Base-by-base conservation (phyloP, 1,140 invertebrate species). In the Nasonia longicornis region DNA sequence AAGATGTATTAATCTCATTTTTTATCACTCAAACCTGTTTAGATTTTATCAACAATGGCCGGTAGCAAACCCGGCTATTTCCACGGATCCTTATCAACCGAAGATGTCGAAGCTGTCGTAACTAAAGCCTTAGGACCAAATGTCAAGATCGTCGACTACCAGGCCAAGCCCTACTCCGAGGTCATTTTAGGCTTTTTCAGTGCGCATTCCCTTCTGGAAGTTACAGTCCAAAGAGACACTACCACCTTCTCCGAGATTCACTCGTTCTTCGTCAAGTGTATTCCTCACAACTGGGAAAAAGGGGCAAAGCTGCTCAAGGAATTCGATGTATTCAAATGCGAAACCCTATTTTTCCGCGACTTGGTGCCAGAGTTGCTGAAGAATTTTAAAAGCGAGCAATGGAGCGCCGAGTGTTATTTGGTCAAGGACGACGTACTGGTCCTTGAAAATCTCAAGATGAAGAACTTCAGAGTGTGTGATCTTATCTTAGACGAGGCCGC, bases 371-470 rank as follows among this genome's bases (percentile, higher is more conserved):
- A 69, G n/a, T 31, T 78, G 22, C 16, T 78, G 29, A 70, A 12
- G 6, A 58, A 42, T 10, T 14, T 67, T 0, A 52, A 70, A 16
- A 66, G 70, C n/a, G 29, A 70, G 12, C 48, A 74, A 22, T 88
- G 86, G 85, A 85, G 87, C 0, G 89, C 91, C 22, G 88, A 87
- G 4, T 92, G 88, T 83, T 90, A 89, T 70, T 87, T 91, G 66
- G 86, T 87, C 8, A 88, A 89, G 74, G 85, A 89, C 0, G 87
- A 82, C 3, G 38, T 29, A 14, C 4, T 86, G 1, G 52, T 86
- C 1, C 79, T 86, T n/a, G 85, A 85, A 42, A 78, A 85, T 67
- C 52, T 85, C 0, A 73, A 83, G 58, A 63, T 48, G 11, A 83
- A 71, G 26, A 79, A 82, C n/a, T 88, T 48, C n/a, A 14, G 12